Base-by-base conservation (phyloP, 1,140 invertebrate genomes). In the Hyles euphorbiae region DNA sequence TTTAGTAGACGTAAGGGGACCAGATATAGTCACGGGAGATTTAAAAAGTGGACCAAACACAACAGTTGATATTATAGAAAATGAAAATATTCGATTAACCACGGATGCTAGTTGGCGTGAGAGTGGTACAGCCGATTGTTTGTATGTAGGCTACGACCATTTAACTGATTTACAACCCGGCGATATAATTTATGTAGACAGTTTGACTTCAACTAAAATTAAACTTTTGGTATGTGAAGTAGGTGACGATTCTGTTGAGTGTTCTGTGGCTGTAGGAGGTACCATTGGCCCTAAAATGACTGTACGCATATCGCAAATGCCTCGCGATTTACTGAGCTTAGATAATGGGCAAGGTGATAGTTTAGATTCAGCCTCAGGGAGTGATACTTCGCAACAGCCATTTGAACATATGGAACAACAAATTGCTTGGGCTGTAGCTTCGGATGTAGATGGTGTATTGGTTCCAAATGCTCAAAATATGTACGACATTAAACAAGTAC, bases 1-100 rank as follows among this genome's bases (percentile, higher is more conserved):
- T 32, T 77, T 89, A n/a, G 74, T 89, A 11, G 81, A 90, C 64
- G 81, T 89, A 8, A 71, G 74, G 56, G 84, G 87, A 0, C 87
- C 87, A 36, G 84, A 90, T 56, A 90, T 90, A 65, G 64, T 86
- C 43, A 84, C 79, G 8, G 87, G 89, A 36, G 72, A 78, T 61
- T 75, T 89, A 32, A 86, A 87, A 74, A 74, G 75, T 52, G 83
- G 83, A 5, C 75, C 76, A 11, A 65, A 65, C 34, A 65, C 75
- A 36, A 83, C 72, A 46, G 53, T 84, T 46, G 79, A 84, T 46
- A 59, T 88, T 60, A 57, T 74, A 3, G 65, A 76, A 68, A 55
- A 73, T 54, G 64, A 75, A 58, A 74, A 69, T 34, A 73, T 87
- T 57, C 69, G 81, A 61, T 55, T 88, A 50, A 83, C 82, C 45